Evolutionary conservation across 2,888 invertebrate species (phyloP), one percentile per base, ranked within the genome.

Genomic region (Meliscaeva auricollis): DNA sequence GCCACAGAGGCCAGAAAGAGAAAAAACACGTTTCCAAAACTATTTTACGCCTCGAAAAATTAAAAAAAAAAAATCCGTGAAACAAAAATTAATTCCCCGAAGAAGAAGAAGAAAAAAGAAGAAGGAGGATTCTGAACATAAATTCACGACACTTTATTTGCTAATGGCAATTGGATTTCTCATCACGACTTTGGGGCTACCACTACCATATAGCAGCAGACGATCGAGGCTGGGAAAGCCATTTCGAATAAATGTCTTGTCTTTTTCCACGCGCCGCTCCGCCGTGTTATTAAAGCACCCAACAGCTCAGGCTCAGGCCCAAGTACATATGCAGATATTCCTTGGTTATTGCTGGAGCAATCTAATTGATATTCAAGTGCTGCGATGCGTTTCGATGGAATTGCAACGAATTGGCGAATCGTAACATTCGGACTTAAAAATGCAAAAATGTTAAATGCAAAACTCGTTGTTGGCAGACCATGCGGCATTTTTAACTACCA

Each of bases 331-430:
- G n/a, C n/a, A n/a, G n/a, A n/a, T n/a, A n/a, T n/a, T n/a, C n/a
- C n/a, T n/a, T n/a, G n/a, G n/a, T n/a, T n/a, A n/a, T n/a, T n/a
- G n/a, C n/a, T n/a, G 30, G 62, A 20, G 38, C 73, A 69, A 56
- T 74, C 78, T 83, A 78, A 83, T 83, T 83, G 72, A 78, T 78
- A 83, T 83, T 83, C 83, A 83, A 83, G 83, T 78, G 78, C 78
- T 78, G 78, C 58, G 41, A 64, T 62, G 62, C 62, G 73, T 72
- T 72, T 72, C 72, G 26, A 46, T 50, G 69, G 74, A 54, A 56
- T 73, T 60, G 60, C 64, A 64, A 46, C 64, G 64, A 64, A 64
- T 64, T 64, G 64, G 64, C 64, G 60, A 41, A 44, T 60, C 41
- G 26, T 60, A 26, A 41, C 26, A 60, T 44, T 41, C 15, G 5